Conservation (phyloP, 2,797 vertebrate species). For the Chloroceryle inda region DNA sequence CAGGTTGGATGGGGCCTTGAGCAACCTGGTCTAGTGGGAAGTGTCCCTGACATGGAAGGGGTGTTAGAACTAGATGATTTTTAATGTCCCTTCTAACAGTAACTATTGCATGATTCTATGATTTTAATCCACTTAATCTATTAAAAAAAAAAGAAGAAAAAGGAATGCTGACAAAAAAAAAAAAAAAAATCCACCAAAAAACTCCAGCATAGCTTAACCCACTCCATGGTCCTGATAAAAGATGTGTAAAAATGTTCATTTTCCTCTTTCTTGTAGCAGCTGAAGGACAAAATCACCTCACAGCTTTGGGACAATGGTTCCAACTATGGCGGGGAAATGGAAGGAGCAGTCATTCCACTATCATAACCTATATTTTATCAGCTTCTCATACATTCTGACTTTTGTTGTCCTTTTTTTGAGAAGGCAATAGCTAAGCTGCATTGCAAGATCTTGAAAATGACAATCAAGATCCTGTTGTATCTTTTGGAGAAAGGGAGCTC, state of each 20-base stretch:
- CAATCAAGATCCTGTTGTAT: background rate
- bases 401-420: background rate
- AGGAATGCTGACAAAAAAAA: background rate
- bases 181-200: background rate
- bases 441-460: background rate
- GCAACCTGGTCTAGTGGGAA: too few species aligned
- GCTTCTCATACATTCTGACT: background rate
- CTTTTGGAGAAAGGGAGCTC: background rate
- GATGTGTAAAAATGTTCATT: background rate
- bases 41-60: too few species aligned
- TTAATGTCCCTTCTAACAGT: too few species aligned
- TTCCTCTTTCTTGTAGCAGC: background rate
- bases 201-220: background rate
- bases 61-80: too few species aligned
- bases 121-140: background rate
- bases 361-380: background rate
- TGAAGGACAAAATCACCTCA: background rate
- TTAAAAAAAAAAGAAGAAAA: background rate
- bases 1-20: too few species aligned
- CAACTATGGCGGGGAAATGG: background rate
- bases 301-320: background rate
- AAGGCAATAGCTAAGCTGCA: background rate
- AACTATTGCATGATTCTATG: too few species aligned
- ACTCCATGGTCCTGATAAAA: background rate
- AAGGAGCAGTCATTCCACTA: background rate